These are phyloP conservation scores for Huso huso DNA, from an alignment of 2,797 vertebrate genomes.

Conservation along the genomic window DNA sequence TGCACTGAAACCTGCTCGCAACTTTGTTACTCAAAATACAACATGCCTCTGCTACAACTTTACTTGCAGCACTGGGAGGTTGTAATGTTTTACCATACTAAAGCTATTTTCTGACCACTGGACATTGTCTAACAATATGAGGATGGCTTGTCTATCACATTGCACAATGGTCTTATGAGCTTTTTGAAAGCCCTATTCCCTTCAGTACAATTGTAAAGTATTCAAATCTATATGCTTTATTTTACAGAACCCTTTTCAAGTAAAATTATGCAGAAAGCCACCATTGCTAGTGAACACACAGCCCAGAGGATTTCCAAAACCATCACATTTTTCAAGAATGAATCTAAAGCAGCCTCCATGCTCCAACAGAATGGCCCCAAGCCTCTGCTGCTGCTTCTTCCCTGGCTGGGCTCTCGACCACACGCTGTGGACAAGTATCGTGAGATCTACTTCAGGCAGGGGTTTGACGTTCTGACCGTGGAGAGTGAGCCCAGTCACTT, in stretches of 20 bases:
- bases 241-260: constrained; percentile 13
- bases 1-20: too few species aligned
- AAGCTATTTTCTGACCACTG: too few species aligned
- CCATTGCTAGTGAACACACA: constrained; percentile 34
- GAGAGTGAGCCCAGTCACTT: constrained; percentile 51
- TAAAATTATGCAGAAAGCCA: constrained; percentile 32
- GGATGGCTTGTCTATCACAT: too few species aligned
- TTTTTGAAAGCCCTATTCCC: too few species aligned
- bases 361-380: constrained; percentile 10
- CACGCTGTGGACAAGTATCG: constrained; percentile 45
- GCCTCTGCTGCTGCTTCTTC: constrained; percentile 55
- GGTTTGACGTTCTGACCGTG: constrained; percentile 54
- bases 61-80: too few species aligned
- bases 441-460: constrained; percentile 49
- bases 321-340: constrained; percentile 31
- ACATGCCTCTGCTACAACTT: too few species aligned
- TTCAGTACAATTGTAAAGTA: too few species aligned
- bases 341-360: not conserved
- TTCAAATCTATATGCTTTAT: not conserved
- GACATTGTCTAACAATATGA: too few species aligned
- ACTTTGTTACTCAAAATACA: too few species aligned
- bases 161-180: too few species aligned
- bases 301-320: constrained; percentile 43
- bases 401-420: constrained; percentile 53
- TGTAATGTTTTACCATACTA: too few species aligned